Conservation (phyloP, 2,888 invertebrate genomes). For the Drosophila nigricruria region DNA sequence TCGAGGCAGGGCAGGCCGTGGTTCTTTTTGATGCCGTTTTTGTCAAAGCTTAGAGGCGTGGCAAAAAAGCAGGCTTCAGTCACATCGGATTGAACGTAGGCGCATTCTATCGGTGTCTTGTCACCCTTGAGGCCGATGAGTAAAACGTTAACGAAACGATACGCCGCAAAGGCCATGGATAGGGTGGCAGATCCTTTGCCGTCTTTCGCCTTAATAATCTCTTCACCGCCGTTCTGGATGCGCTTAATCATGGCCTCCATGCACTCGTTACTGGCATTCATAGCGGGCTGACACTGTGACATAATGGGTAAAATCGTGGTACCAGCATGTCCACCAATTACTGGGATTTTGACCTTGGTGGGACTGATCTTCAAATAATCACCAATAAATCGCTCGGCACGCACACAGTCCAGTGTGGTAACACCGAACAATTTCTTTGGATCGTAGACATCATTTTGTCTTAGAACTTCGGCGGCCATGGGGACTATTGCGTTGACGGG, state of each 20-base stretch:
- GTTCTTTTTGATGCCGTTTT: slow-evolving; percentile 93
- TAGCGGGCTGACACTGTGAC: slow-evolving; percentile 93
- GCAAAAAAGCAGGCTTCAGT: slow-evolving; percentile 96
- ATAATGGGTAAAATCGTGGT: slow-evolving; percentile 98
- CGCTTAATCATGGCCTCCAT: slow-evolving; percentile 93
- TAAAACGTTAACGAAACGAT: slow-evolving; percentile 92
- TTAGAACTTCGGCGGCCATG: slow-evolving; percentile 96
- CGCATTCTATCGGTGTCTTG: slow-evolving; percentile 93
- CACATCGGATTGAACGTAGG: slow-evolving; percentile 93
- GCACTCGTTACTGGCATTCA: slow-evolving; percentile 91
- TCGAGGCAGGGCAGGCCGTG: slow-evolving; percentile 94
- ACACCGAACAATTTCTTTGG: slow-evolving; percentile 96
- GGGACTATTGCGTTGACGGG: slow-evolving; percentile 99
- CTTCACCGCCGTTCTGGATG: slow-evolving; percentile 98
- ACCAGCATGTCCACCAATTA: slow-evolving; percentile 99
- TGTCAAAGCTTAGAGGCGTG: slow-evolving; percentile 92
- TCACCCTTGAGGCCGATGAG: slow-evolving; percentile 91
- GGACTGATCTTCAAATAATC: slow-evolving; percentile 94
- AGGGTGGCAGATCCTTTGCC: slow-evolving; percentile 98
- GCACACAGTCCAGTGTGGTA: slow-evolving; percentile 96
- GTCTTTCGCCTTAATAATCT: slow-evolving; percentile 95
- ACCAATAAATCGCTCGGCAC: slow-evolving; percentile 95
- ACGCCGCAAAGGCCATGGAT: slow-evolving; percentile 98
- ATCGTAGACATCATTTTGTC: slow-evolving; percentile 90
- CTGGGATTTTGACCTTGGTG: slow-evolving; percentile 91